Evolutionary conservation across 2,888 invertebrate genomes (phyloP).

Genomic region (Uropetala carovei): DNA sequence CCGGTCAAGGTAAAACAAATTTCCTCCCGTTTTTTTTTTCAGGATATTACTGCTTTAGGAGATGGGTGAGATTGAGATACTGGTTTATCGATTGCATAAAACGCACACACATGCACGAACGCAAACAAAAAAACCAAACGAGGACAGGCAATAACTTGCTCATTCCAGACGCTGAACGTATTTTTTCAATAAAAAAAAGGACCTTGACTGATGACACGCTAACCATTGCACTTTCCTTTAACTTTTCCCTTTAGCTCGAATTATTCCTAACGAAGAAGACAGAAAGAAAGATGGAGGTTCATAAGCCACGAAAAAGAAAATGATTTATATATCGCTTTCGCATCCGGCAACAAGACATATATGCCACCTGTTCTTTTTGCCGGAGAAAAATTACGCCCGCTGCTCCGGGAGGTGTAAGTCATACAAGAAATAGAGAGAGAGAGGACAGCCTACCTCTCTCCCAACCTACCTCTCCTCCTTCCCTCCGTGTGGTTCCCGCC

Average conservation of each 20-base stretch:
- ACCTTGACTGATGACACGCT: background rate
- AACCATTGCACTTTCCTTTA: background rate
- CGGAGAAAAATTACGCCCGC: slow-evolving; percentile 42
- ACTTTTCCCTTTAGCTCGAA: background rate
- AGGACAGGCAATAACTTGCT: too few species aligned
- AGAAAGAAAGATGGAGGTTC: background rate
- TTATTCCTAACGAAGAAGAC: background rate
- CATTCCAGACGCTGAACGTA: background rate
- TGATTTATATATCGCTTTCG: slow-evolving; percentile 25
- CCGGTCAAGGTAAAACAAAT: too few species aligned
- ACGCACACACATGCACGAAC: too few species aligned
- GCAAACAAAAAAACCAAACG: too few species aligned
- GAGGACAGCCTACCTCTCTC: background rate
- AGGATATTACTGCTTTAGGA: too few species aligned
- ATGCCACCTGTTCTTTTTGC: slow-evolving; percentile 53
- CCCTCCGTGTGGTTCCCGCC: too few species aligned
- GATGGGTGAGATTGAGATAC: too few species aligned
- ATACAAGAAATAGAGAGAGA: slow-evolving; percentile 12
- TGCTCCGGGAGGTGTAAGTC: slow-evolving; percentile 1
- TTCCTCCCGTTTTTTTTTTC: too few species aligned
- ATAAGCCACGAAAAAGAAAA: background rate
- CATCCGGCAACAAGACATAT: slow-evolving; percentile 53
- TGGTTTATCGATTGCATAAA: too few species aligned
- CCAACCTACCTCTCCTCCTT: too few species aligned
- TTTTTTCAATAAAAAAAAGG: slow-evolving; percentile 5